Conservation (phyloP, 2,888 invertebrate species). For the Catocala nupta region DNA sequence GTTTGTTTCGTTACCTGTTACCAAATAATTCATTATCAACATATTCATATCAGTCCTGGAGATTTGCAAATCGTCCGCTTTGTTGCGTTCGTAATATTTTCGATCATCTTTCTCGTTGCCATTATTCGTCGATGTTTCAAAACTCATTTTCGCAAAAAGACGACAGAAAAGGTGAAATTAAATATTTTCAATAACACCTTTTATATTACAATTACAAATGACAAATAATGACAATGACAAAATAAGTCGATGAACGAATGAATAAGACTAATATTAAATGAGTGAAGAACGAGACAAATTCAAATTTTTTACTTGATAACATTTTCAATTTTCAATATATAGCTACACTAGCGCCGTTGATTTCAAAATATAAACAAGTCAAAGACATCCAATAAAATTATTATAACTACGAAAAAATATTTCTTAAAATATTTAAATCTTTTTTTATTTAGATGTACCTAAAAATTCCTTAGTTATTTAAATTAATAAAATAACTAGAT, state of each 20-base stretch:
- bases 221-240: conserved; percentile 49
- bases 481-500: too few species aligned
- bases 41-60: conserved; percentile 98
- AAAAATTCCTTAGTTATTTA: too few species aligned
- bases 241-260: conserved; percentile 27
- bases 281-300: not conserved
- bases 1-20: conserved; percentile 91
- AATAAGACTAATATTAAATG: not conserved
- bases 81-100: conserved; percentile 90
- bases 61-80: conserved; percentile 92
- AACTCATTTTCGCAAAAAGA: conserved; percentile 67
- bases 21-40: conserved; percentile 99
- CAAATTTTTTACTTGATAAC: too few species aligned
- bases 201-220: conserved; percentile 27
- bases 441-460: too few species aligned
- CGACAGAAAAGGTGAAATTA: conserved; percentile 19
- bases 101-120: conserved; percentile 76
- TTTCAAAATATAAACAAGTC: too few species aligned
- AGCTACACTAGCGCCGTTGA: too few species aligned
- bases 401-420: too few species aligned
- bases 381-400: too few species aligned
- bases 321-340: too few species aligned
- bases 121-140: conserved; percentile 71
- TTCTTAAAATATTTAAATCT: too few species aligned
- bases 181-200: conserved; percentile 40